These are phyloP conservation scores for Sorex fumeus DNA, from an alignment of 2,113 vertebrate species.

Conservation along the genomic window DNA sequence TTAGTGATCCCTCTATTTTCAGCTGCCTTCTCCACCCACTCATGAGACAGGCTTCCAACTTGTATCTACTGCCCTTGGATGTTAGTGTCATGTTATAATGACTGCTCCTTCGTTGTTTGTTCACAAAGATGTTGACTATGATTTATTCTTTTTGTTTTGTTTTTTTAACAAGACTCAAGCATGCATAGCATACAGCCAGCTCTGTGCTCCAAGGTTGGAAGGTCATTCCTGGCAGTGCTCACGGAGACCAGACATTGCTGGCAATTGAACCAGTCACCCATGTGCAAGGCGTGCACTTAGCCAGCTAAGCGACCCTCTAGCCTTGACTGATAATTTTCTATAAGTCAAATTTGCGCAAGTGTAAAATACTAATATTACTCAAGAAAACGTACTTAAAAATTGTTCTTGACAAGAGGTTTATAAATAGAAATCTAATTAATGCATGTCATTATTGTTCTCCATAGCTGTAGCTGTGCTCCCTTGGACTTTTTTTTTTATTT, in stretches of 20 bases:
- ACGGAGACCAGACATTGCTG: too few species aligned
- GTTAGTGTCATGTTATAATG: too few species aligned
- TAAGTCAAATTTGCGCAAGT: slow-evolving; percentile 25
- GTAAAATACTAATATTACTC: slow-evolving; percentile 12
- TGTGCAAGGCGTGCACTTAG: too few species aligned
- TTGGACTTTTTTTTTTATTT: not conserved
- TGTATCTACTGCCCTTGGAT: too few species aligned
- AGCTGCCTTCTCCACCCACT: too few species aligned
- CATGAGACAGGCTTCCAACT: too few species aligned
- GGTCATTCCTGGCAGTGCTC: too few species aligned
- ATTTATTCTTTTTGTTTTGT: not conserved
- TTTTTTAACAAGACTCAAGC: not conserved
- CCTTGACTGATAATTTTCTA: not conserved
- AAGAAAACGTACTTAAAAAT: slow-evolving; percentile 16
- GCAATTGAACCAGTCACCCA: too few species aligned
- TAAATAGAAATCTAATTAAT: not conserved
- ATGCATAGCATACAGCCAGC: not conserved
- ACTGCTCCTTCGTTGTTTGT: not conserved
- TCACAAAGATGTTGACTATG: not conserved
- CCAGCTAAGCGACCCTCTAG: too few species aligned
- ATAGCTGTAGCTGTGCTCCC: not conserved
- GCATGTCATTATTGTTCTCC: not conserved
- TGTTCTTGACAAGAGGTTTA: slow-evolving; percentile 17
- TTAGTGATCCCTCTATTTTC: too few species aligned
- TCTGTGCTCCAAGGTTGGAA: too few species aligned